Evolutionary conservation across 2,797 vertebrate genomes (phyloP).

Genomic region (Zenarchopterus dispar): DNA sequence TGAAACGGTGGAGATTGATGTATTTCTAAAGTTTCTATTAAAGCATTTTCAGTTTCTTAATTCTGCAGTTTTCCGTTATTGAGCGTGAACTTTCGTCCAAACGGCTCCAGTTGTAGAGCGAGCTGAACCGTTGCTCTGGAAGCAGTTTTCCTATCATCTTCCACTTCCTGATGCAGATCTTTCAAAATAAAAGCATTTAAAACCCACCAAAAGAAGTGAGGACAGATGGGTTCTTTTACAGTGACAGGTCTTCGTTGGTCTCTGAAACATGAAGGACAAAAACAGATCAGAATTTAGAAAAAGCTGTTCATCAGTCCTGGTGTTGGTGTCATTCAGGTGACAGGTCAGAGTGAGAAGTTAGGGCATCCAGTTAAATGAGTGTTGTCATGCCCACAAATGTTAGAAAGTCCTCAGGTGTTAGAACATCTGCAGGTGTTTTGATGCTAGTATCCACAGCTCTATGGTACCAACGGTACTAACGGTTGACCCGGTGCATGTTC

Average conservation of each 20-base stretch:
- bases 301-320: too few species aligned
- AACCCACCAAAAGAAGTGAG: slow-evolving; percentile 5
- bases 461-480: slow-evolving; percentile 15
- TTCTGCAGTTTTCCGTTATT: background rate
- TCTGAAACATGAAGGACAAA: slow-evolving; percentile 53
- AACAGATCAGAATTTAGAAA: slow-evolving; percentile 1
- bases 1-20: background rate
- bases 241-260: slow-evolving; percentile 2
- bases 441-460: slow-evolving; percentile 3
- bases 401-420: too few species aligned
- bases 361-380: background rate
- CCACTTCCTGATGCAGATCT: too few species aligned
- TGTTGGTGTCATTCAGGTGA: background rate
- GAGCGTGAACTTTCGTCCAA: too few species aligned
- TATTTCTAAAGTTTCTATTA: slow-evolving; percentile 15
- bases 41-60: slow-evolving; percentile 2
- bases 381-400: too few species aligned
- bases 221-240: background rate
- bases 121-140: too few species aligned
- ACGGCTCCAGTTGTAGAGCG: too few species aligned
- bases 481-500: slow-evolving; percentile 60
- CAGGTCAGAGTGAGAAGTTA: too few species aligned
- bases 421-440: background rate
- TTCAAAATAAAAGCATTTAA: too few species aligned
- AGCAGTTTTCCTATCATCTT: too few species aligned